A percentile compares a stretch with the other conserved stretches of the same genome.
Conservation (phyloP, 2,113 vertebrate genomes). For the Saccopteryx leptura region DNA sequence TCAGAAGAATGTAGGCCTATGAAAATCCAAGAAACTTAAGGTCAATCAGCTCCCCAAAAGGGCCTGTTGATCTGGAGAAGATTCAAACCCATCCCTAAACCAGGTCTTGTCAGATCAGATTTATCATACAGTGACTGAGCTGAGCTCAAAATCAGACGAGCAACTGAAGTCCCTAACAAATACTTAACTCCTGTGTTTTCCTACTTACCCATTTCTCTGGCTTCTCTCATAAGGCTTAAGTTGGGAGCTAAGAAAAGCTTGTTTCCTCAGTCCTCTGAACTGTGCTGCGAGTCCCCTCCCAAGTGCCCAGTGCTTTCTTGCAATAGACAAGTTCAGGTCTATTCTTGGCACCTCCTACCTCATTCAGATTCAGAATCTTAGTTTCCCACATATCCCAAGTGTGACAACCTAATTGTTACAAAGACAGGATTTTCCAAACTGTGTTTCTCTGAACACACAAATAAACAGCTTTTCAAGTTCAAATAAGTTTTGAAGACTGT, state of each 20-base stretch:
- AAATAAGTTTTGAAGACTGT: not conserved
- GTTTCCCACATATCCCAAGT: not conserved
- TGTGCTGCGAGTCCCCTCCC: not conserved
- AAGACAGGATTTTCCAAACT: not conserved
- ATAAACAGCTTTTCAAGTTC: not conserved
- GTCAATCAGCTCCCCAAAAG: not conserved
- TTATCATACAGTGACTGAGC: not conserved
- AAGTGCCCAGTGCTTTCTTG: not conserved
- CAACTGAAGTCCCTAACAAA: not conserved
- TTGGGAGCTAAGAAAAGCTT: not conserved
- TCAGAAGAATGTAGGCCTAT: not conserved
- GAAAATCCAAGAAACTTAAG: not conserved
- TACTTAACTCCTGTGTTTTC: not conserved
- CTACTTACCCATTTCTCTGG: not conserved
- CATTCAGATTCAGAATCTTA: not conserved
- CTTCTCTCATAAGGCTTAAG: not conserved
- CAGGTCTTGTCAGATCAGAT: not conserved
- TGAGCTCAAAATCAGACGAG: not conserved
- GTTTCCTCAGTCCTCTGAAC: not conserved
- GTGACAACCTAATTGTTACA: not conserved
- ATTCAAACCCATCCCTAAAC: not conserved
- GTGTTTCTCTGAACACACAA: not conserved
- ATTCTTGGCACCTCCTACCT: no score
- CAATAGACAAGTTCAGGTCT: accelerated
- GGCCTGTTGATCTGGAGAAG: not conserved